Evolutionary conservation across 2,888 invertebrate genomes (phyloP).

Genomic region (Glaucopsyche alexis): DNA sequence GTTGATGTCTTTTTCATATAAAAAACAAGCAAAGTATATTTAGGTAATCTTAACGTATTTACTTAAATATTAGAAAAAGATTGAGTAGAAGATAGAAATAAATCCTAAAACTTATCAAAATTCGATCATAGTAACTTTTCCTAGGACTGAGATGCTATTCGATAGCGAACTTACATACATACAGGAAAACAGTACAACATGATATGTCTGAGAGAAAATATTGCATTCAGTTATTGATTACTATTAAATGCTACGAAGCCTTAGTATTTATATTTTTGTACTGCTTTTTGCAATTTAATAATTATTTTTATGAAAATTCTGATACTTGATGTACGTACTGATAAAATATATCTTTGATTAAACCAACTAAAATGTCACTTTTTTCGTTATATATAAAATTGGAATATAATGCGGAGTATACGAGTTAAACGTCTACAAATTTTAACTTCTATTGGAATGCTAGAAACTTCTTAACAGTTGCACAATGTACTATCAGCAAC

Average conservation of each 20-base stretch:
- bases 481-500: constrained; percentile 17
- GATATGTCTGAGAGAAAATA: constrained; percentile 28
- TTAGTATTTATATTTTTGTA: constrained; percentile 28
- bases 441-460: constrained; percentile 7
- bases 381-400: constrained; percentile 16
- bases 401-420: constrained; percentile 22
- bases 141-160: constrained; percentile 27
- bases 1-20: constrained; percentile 8
- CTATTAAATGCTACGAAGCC: constrained; percentile 25
- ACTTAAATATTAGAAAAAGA: neutral
- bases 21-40: constrained; percentile 1
- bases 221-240: constrained; percentile 18
- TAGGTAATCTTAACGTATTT: neutral
- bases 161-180: constrained; percentile 18
- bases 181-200: constrained; percentile 12
- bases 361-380: constrained; percentile 11
- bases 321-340: neutral
- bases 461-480: neutral
- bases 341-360: neutral
- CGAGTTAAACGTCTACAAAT: constrained; percentile 23
- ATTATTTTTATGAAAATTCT: constrained; percentile 29
- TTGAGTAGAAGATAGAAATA: constrained; percentile 11
- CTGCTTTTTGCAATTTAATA: constrained; percentile 29
- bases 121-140: constrained; percentile 13
- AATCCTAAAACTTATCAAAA: constrained; percentile 20